A percentile compares a stretch with the other conserved stretches of the same genome.
Conservation (phyloP, 53 echinoderm and acorn worm species). For the Mesocentrotus franciscanus region DNA sequence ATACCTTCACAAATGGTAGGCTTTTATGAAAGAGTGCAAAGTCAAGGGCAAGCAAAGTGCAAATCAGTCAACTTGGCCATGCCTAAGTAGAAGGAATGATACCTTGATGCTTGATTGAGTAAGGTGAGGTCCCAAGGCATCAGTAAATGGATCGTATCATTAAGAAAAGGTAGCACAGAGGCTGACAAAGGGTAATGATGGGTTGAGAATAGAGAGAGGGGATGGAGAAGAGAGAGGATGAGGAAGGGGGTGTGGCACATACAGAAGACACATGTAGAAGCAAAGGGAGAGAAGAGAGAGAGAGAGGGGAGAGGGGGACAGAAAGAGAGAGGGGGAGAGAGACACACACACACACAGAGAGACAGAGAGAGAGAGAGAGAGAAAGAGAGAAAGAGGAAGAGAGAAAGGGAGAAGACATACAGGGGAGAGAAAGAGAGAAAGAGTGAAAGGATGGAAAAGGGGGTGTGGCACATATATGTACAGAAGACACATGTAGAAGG, state of each 20-base stretch:
- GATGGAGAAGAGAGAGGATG: not conserved
- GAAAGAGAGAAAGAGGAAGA: not conserved
- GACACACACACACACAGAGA: too few species aligned
- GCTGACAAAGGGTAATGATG: not conserved
- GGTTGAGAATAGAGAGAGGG: not conserved
- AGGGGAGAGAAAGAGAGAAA: not conserved
- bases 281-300: not conserved
- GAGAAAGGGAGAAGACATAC: not conserved
- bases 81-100: not conserved
- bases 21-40: slow-evolving; percentile 7
- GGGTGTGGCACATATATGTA: too few species aligned
- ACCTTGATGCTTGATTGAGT: not conserved
- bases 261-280: too few species aligned
- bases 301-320: not conserved
- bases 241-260: not conserved
- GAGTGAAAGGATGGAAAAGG: not conserved
- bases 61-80: not conserved
- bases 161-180: not conserved
- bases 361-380: not conserved
- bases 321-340: not conserved
- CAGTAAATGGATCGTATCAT: not conserved
- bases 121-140: not conserved
- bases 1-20: not conserved
- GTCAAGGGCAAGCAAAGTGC: not conserved
- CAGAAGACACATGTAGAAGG: too few species aligned